Percentiles rank a stretch among this genome's conserved stretches.
These are phyloP conservation scores for Lomographa bimaculata DNA, from an alignment of 2,888 invertebrate genomes.

Conservation along the genomic window DNA sequence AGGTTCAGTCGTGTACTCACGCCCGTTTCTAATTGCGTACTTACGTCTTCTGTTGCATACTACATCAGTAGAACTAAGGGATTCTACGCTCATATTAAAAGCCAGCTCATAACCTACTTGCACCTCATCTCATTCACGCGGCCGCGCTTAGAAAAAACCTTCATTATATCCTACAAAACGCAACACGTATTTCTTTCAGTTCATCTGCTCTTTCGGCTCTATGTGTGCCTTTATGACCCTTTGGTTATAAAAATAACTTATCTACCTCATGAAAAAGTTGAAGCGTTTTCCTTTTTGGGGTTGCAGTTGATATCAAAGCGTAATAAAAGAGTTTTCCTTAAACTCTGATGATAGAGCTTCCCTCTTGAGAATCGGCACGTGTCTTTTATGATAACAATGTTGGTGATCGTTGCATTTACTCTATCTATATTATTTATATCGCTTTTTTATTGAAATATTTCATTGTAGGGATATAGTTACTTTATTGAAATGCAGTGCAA, in stretches of 20 bases:
- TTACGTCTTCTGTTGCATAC: constrained; percentile 32
- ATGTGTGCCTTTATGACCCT: constrained; percentile 24
- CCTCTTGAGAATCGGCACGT: background rate
- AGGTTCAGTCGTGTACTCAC: constrained; percentile 16
- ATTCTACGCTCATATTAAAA: constrained; percentile 29
- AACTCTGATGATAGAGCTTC: constrained; percentile 8
- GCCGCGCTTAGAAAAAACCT: constrained; percentile 14
- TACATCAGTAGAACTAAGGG: constrained; percentile 24
- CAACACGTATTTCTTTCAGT: constrained; percentile 33
- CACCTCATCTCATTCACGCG: constrained; percentile 26
- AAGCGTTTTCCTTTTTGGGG: constrained; percentile 22
- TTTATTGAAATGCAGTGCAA: too few species aligned
- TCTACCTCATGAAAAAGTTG: constrained; percentile 29
- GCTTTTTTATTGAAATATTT: too few species aligned
- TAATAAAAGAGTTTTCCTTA: constrained; percentile 15
- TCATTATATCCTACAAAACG: constrained; percentile 24
- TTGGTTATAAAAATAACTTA: constrained; percentile 31
- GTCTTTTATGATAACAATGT: background rate
- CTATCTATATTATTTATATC: too few species aligned
- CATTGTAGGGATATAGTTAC: too few species aligned
- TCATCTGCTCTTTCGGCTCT: constrained; percentile 25
- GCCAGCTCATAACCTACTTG: constrained; percentile 26
- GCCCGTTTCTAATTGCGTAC: constrained; percentile 32
- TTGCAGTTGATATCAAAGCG: constrained; percentile 20
- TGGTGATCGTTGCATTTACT: background rate